These are phyloP conservation scores for Menidia beryllina DNA, from an alignment of 2,113 vertebrate genomes.

Conservation along the genomic window DNA sequence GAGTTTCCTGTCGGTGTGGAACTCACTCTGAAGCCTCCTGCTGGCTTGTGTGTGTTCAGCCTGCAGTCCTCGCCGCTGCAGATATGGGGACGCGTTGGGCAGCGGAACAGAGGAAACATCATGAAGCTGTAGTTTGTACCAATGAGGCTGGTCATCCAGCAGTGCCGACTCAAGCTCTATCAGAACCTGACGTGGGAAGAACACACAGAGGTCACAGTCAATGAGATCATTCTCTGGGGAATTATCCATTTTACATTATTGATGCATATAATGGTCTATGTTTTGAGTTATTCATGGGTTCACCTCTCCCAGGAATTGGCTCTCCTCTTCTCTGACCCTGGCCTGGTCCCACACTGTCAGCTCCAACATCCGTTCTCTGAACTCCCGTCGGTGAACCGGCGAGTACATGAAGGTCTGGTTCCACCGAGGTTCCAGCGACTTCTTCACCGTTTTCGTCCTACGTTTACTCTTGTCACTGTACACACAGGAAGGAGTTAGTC, in stretches of 20 bases:
- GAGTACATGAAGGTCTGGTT: constrained; percentile 99
- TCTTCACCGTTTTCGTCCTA: constrained; percentile 98
- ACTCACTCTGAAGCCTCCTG: constrained; percentile 91
- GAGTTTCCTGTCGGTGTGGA: not conserved
- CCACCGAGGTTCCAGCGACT: constrained; percentile 96
- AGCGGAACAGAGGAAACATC: constrained; percentile 91
- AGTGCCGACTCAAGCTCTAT: constrained; percentile 95
- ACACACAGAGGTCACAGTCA: not conserved
- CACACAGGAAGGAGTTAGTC: not conserved
- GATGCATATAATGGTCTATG: not conserved
- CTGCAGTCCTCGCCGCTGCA: constrained; percentile 90
- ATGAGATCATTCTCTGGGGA: too few species aligned
- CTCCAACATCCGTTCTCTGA: constrained; percentile 93
- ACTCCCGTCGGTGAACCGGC: constrained; percentile 92
- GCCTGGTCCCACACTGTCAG: constrained; percentile 98
- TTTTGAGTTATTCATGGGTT: not conserved
- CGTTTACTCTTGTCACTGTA: constrained; percentile 95
- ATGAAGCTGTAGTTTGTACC: constrained; percentile 97
- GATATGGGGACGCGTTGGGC: constrained; percentile 89
- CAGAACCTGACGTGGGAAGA: constrained; percentile 83
- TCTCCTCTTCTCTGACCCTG: constrained; percentile 94
- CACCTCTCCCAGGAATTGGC: constrained; percentile 98
- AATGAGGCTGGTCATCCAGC: constrained; percentile 95
- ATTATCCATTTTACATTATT: not conserved
- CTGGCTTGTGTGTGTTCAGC: constrained; percentile 66